Evolutionary conservation across 1,140 invertebrate genomes (phyloP), one percentile per base, ranked within the genome.

Genomic region (Dreissena rostriformis): DNA sequence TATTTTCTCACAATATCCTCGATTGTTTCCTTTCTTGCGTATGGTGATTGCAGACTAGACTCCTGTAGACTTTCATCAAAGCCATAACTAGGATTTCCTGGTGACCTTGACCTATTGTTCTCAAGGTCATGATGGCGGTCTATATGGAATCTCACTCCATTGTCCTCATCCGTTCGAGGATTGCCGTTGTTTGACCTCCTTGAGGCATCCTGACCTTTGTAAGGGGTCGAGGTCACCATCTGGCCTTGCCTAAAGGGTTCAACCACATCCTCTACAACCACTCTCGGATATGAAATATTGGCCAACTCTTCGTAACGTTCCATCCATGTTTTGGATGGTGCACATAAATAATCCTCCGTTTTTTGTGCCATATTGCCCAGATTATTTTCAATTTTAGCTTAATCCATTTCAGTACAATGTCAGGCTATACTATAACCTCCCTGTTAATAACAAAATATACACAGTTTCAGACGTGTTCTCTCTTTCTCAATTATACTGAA

Each of bases 231-330:
- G 52, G 77, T 65, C 26, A 73, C 17, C 24, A 66, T 55, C 12
- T 72, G 79, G 63, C 79, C 26, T 10, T 61, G 79, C 63, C 79
- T 26, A 22, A 51, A 73, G 49, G 79, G 79, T 65, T 81, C 79
- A 22, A 81, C 67, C 1, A 81, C 51, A 28, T 81, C 79, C 55
- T 81, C 79, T 12, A 81, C 70, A 29, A 81, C 68, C 15, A 80
- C 70, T 19, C 29, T 24, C 15, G 79, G 79, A 39, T 81, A 81
- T 24, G 79, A 51, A 22, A 67, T 63, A 24, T 81, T 70, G 8
- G 79, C 79, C 11, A 81, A 28, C 57, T 81, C 79, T 57, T 81
- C 79, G 51, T 81, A 81, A 0, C 79, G 55, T 65, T 81, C 71
- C 17, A 73, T 12, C 79, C 79, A 81, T 8, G 79, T 72, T 24